Base-by-base conservation (phyloP, 2,888 invertebrate genomes). In the Spodoptera picta region DNA sequence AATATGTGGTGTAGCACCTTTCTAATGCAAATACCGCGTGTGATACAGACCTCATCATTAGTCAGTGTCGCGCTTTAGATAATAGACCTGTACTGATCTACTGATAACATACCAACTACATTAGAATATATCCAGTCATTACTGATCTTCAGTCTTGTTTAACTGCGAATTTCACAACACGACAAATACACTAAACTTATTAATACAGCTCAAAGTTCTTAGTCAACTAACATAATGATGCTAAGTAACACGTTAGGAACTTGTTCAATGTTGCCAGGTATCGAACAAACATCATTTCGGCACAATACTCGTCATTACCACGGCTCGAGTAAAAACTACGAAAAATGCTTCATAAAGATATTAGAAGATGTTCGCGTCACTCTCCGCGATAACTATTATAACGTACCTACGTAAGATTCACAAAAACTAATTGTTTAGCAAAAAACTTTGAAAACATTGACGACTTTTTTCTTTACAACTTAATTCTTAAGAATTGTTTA, bases 351-450 rank as follows among this genome's bases (percentile, higher is more conserved):
- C 49, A 19, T 4, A 27, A 65, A 50, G 45, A 50, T 48, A 65
- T 27, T 19, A 24, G 61, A 66, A 72, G 72, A 53, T 59, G 55
- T 42, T 55, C 49, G 66, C 54, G 57, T 60, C 51, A 45, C 27
- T 23, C 19, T 14, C 42, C 9, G 9, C 11, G 44, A 14, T 12
- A 41, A 46, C 36, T 9, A 36, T 36, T 36, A 7, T 9, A 36
- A 2, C 6, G 36, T 36, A 36, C 36, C 19, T 7, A 27, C 56
- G 42, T 43, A 47, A 43, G 11, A n/a, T 42, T 14, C 3, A 49
- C 43, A 56, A 56, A 49, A 56, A 56, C 6, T 52, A 12, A 10
- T 36, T 9, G 36, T 36, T 36, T 7, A 9, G 36, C 36, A 36
- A 36, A 36, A 36, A 36, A 7, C 7, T 7, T 36, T 36, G 36